Percentiles rank a stretch among this genome's conserved stretches.
Evolutionary conservation across 2,888 invertebrate genomes (phyloP).

Genomic region (Nomada fabriciana): DNA sequence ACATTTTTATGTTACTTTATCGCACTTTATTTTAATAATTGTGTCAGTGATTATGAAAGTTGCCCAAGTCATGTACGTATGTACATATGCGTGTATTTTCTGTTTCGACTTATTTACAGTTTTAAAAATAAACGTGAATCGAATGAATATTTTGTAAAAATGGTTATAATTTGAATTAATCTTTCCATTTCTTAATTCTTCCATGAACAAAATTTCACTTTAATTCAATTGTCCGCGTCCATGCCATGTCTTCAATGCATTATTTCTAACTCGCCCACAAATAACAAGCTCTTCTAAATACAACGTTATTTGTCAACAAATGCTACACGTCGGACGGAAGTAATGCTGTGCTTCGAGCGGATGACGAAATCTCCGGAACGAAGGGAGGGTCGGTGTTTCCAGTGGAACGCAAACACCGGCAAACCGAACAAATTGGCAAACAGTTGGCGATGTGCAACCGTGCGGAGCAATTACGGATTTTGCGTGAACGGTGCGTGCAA

Average conservation of each 20-base stretch:
- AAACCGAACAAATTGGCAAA: slow-evolving; percentile 81
- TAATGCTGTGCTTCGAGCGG: slow-evolving; percentile 32
- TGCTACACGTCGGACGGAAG: slow-evolving; percentile 20
- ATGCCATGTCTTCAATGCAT: background rate
- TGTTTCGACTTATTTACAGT: too few species aligned
- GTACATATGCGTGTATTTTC: too few species aligned
- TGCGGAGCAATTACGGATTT: slow-evolving; percentile 83
- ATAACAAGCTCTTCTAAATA: background rate
- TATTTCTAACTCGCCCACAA: background rate
- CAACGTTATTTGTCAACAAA: background rate
- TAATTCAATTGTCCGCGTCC: background rate
- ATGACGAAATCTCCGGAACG: slow-evolving; percentile 28
- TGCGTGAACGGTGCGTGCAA: slow-evolving; percentile 79
- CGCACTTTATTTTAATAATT: too few species aligned
- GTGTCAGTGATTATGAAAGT: too few species aligned
- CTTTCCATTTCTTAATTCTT: too few species aligned
- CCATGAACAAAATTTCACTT: too few species aligned
- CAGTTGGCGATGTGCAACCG: slow-evolving; percentile 80
- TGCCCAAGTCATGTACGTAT: too few species aligned
- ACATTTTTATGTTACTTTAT: too few species aligned
- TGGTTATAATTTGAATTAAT: too few species aligned
- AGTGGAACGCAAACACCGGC: slow-evolving; percentile 70
- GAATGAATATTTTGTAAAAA: too few species aligned
- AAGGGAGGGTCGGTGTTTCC: slow-evolving; percentile 52
- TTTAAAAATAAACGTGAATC: too few species aligned